A percentile compares a stretch with the other conserved stretches of the same genome.
phyloP scores from a whole-genome alignment of 1,140 invertebrate species.

The Batillaria attramentaria region DNA sequence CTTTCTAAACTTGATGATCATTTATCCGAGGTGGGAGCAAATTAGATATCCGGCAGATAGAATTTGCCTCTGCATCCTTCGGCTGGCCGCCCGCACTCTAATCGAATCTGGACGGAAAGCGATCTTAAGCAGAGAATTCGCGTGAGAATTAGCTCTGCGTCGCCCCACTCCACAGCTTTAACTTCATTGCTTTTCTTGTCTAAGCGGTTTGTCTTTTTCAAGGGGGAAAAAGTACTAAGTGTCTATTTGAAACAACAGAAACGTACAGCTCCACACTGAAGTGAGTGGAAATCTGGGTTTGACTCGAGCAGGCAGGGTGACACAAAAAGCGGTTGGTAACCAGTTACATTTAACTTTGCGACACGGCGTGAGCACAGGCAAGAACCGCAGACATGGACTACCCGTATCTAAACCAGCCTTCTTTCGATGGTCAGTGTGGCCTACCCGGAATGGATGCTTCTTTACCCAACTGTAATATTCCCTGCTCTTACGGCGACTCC shows the following conservation, averaged over 20 bases:
- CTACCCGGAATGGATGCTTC: constrained; percentile 78
- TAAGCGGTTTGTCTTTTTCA: not conserved
- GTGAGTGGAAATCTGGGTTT: no score
- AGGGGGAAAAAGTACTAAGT: no score
- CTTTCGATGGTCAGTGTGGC: constrained; percentile 49
- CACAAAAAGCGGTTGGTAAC: no score
- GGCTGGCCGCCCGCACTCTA: constrained; percentile 32
- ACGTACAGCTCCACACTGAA: no score
- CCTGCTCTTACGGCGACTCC: constrained; percentile 86
- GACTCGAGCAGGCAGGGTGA: no score
- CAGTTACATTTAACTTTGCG: no score
- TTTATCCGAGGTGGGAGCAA: constrained; percentile 35
- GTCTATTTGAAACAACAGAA: no score
- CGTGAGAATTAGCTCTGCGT: constrained; percentile 32
- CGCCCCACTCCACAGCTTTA: constrained; percentile 3
- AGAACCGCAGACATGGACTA: constrained; percentile 32
- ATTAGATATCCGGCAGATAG: constrained; percentile 38
- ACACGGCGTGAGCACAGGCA: no score
- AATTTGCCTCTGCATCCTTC: constrained; percentile 36
- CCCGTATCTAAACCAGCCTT: constrained; percentile 36
- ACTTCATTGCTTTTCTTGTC: constrained; percentile 20
- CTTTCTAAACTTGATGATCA: constrained; percentile 37
- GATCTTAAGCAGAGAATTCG: constrained; percentile 32
- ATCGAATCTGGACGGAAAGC: constrained; percentile 34
- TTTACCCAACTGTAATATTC: constrained; percentile 77